Percentiles rank a stretch among this genome's conserved stretches.
These are phyloP conservation scores for Drosophila kanekoi DNA, from an alignment of 2,888 invertebrate genomes.

Conservation along the genomic window DNA sequence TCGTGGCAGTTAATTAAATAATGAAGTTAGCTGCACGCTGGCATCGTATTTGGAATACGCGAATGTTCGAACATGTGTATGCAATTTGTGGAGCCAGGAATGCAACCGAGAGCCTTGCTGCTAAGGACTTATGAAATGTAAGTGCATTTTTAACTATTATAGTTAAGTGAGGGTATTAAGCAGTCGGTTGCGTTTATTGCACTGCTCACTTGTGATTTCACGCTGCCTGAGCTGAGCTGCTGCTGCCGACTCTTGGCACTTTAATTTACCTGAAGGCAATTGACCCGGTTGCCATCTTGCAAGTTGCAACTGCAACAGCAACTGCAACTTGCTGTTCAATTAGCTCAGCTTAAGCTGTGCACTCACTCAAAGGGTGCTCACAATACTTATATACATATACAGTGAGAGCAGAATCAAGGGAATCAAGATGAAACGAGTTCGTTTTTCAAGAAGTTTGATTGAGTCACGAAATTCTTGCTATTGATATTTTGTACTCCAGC, in stretches of 20 bases:
- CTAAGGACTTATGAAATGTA: not conserved
- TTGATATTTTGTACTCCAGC: no score
- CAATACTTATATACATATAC: conserved; percentile 11
- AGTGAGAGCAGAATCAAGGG: not conserved
- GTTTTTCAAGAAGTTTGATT: no score
- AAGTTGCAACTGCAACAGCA: not conserved
- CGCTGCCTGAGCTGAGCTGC: conserved; percentile 4
- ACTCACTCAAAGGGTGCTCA: conserved; percentile 34
- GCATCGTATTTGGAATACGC: no score
- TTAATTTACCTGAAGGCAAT: conserved; percentile 49
- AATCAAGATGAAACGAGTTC: conserved; percentile 1
- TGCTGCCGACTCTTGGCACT: not conserved
- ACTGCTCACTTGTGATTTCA: not conserved
- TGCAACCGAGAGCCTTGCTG: not conserved
- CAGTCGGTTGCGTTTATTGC: not conserved
- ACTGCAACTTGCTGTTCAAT: conserved; percentile 42
- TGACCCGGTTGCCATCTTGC: conserved; percentile 45
- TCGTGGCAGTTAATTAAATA: not conserved
- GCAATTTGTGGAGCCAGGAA: not conserved
- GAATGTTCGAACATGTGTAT: no score
- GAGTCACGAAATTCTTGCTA: no score
- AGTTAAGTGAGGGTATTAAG: not conserved
- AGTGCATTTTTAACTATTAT: no score
- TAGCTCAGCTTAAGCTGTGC: conserved; percentile 48
- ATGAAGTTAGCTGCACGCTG: not conserved